These are phyloP conservation scores for Galerucella nymphaeae DNA, from an alignment of 2,888 invertebrate species.

Conservation along the genomic window DNA sequence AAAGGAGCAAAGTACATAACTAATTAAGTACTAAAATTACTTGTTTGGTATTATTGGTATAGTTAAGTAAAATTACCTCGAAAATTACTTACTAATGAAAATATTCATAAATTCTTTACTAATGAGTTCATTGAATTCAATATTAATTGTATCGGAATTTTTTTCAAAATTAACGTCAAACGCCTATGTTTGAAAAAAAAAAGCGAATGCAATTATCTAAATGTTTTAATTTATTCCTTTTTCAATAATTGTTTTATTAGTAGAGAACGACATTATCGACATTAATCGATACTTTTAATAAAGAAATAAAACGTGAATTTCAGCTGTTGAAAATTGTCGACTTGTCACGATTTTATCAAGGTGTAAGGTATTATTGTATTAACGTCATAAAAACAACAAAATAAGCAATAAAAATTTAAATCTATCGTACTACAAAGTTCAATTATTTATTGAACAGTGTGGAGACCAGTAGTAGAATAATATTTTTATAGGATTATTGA, in stretches of 20 bases:
- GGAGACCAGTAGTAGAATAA: too few species aligned
- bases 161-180: not conserved
- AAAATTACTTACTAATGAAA: too few species aligned
- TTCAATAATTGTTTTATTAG: not conserved
- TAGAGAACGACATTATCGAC: not conserved
- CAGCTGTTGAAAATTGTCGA: not conserved
- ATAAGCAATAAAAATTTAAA: not conserved
- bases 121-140: not conserved
- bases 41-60: too few species aligned
- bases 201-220: not conserved
- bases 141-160: not conserved
- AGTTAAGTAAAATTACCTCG: too few species aligned
- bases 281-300: not conserved
- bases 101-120: too few species aligned
- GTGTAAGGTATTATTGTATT: not conserved
- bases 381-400: not conserved
- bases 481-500: too few species aligned
- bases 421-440: not conserved
- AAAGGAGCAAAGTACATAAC: too few species aligned
- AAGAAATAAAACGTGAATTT: slow-evolving; percentile 1
- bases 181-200: not conserved
- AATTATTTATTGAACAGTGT: too few species aligned
- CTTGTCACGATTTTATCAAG: not conserved
- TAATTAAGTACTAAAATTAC: too few species aligned
- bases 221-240: not conserved